Evolutionary conservation across 2,888 invertebrate species (phyloP).

Genomic region (Phragmatobia fuliginosa): DNA sequence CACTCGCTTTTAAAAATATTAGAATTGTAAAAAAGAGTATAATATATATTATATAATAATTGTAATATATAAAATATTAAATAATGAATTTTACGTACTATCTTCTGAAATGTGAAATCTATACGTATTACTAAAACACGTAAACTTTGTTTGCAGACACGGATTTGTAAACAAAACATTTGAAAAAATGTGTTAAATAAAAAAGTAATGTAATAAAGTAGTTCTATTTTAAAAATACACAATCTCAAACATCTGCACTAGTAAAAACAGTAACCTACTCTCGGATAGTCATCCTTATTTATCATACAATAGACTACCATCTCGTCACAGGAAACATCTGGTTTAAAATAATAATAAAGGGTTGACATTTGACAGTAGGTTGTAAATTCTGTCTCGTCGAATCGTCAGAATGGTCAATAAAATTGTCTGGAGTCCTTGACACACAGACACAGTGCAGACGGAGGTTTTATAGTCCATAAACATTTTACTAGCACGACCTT

Average conservation of each 20-base stretch:
- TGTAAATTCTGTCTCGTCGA: constrained; percentile 68
- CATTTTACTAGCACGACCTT: constrained; percentile 86
- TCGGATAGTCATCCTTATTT: constrained; percentile 21
- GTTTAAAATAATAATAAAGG: constrained; percentile 60
- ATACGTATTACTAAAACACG: not conserved
- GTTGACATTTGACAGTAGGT: constrained; percentile 61
- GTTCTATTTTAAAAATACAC: constrained; percentile 10
- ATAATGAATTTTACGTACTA: not conserved
- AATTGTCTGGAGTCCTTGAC: constrained; percentile 85
- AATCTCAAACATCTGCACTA: constrained; percentile 31
- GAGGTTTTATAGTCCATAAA: constrained; percentile 85
- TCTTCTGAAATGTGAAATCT: not conserved
- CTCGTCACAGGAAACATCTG: constrained; percentile 50
- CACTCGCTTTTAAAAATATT: no score
- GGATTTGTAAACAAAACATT: not conserved
- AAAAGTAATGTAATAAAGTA: not conserved
- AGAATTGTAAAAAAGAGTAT: no score
- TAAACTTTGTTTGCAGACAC: not conserved
- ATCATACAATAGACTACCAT: constrained; percentile 18
- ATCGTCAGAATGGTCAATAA: constrained; percentile 77
- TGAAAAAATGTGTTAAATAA: constrained; percentile 1
- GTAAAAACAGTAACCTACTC: constrained; percentile 12
- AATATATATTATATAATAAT: no score
- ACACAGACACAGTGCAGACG: constrained; percentile 83
- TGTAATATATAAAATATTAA: no score